Percentiles rank a stretch among this genome's conserved stretches.
These are phyloP conservation scores for Nasonovia ribisnigri DNA, from an alignment of 2,888 invertebrate species.

Conservation along the genomic window DNA sequence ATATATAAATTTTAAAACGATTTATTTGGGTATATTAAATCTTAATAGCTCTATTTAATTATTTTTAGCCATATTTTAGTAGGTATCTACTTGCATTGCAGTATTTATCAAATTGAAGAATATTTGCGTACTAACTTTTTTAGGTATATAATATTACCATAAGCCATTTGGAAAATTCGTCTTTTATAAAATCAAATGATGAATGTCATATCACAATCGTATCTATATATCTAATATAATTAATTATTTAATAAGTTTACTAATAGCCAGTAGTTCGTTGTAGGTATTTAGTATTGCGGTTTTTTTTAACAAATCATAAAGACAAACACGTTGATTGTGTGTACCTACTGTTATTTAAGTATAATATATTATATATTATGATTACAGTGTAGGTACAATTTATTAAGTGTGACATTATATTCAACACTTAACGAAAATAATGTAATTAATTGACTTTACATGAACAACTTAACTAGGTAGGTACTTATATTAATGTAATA, in stretches of 20 bases:
- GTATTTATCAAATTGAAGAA: background rate
- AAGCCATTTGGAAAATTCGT: too few species aligned
- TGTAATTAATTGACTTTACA: background rate
- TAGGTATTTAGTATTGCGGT: too few species aligned
- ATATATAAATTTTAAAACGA: background rate
- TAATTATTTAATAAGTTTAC: too few species aligned
- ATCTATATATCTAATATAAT: too few species aligned
- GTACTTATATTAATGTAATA: background rate
- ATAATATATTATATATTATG: too few species aligned
- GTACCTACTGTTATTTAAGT: background rate
- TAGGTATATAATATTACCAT: too few species aligned
- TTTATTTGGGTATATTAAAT: background rate
- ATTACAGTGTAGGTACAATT: background rate
- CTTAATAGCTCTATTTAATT: background rate
- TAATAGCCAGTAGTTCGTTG: too few species aligned
- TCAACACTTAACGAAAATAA: background rate
- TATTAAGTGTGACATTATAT: background rate
- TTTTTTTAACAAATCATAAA: too few species aligned
- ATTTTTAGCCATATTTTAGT: conserved; percentile 4
- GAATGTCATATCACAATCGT: too few species aligned
- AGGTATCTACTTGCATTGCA: background rate
- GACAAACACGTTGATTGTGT: too few species aligned
- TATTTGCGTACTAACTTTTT: background rate
- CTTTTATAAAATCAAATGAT: too few species aligned
- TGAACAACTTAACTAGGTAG: background rate